phyloP scores from a whole-genome alignment of 2,888 invertebrate species.

The Lithophane socia region DNA sequence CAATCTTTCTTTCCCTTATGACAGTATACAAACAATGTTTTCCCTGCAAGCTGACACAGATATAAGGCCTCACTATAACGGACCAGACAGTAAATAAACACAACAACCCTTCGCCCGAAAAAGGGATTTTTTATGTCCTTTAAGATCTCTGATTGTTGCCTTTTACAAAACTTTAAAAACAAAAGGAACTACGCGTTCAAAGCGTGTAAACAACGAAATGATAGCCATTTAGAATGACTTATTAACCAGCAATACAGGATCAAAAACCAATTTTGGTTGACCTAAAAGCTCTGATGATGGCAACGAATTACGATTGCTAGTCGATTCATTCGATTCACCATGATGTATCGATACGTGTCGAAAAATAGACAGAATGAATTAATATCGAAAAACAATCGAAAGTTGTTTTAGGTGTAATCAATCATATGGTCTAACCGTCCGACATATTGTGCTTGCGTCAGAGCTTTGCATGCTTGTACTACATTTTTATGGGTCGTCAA shows the following conservation, averaged over 20 bases:
- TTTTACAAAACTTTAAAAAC: not conserved
- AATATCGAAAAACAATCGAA: constrained; percentile 56
- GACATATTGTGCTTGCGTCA: constrained; percentile 52
- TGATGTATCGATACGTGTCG: constrained; percentile 42
- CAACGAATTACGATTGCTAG: constrained; percentile 29
- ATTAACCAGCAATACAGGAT: constrained; percentile 31
- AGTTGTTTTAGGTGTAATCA: constrained; percentile 60
- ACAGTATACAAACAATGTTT: constrained; percentile 23
- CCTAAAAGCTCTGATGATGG: constrained; percentile 51
- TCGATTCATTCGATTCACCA: constrained; percentile 36
- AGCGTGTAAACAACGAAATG: not conserved
- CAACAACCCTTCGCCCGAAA: not conserved
- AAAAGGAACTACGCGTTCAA: not conserved
- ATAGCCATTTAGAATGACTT: constrained; percentile 23
- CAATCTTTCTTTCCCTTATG: constrained; percentile 14
- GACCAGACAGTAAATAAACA: not conserved
- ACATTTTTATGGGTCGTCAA: constrained; percentile 59
- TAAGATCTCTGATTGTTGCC: not conserved
- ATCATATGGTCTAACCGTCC: constrained; percentile 53
- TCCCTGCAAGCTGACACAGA: constrained; percentile 25
- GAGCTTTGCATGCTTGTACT: constrained; percentile 32
- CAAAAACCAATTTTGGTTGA: constrained; percentile 52
- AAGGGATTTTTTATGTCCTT: not conserved
- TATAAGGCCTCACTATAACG: constrained; percentile 2
- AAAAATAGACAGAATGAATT: constrained; percentile 51